phyloP scores from a whole-genome alignment of 2,888 invertebrate species.

The Diloba caeruleocephala region DNA sequence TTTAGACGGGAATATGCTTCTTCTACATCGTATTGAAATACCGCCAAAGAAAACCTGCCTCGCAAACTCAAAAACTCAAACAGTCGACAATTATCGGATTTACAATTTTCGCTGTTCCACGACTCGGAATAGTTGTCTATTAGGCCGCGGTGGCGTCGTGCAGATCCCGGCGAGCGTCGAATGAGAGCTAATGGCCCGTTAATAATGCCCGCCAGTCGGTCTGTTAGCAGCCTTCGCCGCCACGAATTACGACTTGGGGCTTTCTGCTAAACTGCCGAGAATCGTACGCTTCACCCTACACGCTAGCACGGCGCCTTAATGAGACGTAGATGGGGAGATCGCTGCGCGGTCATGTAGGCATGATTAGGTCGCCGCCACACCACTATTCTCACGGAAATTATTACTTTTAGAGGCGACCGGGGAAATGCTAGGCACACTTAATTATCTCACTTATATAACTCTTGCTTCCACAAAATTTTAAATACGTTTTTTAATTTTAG shows the following conservation, averaged over 20 bases:
- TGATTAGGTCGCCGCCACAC: constrained; percentile 58
- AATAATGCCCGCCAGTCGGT: constrained; percentile 80
- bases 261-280: constrained; percentile 77
- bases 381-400: constrained; percentile 53
- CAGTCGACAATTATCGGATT: constrained; percentile 58
- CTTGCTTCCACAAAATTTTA: constrained; percentile 14
- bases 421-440: constrained; percentile 34
- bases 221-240: constrained; percentile 75
- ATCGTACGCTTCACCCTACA: constrained; percentile 66
- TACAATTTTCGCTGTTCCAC: constrained; percentile 48
- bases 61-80: constrained; percentile 32
- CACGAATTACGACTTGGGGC: constrained; percentile 78
- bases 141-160: constrained; percentile 54
- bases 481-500: constrained; percentile 15
- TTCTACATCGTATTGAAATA: constrained; percentile 19
- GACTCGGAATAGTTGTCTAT: constrained; percentile 47
- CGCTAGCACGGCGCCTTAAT: constrained; percentile 64
- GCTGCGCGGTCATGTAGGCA: constrained; percentile 61
- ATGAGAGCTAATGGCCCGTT: constrained; percentile 83
- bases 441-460: constrained; percentile 18
- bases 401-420: constrained; percentile 45
- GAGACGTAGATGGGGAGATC: constrained; percentile 63
- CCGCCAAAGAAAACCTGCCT: constrained; percentile 24
- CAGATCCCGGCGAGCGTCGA: constrained; percentile 71
- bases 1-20: constrained; percentile 10